Evolutionary conservation across 2,797 vertebrate species (phyloP).

Genomic region (Cyclopterus lumpus): DNA sequence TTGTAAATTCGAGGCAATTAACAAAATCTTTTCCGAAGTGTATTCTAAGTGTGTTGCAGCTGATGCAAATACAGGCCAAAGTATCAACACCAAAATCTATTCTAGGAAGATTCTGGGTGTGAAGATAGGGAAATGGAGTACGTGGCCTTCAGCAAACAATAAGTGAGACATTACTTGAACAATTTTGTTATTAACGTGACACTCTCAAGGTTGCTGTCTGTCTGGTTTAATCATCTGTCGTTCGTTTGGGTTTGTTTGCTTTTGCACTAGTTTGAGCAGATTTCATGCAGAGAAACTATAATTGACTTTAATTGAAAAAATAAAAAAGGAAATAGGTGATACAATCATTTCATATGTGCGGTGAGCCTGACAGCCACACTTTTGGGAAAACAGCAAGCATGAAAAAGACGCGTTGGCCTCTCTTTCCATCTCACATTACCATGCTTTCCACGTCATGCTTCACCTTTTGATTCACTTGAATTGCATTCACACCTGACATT

Average conservation of each 20-base stretch:
- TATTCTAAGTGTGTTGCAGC: not conserved
- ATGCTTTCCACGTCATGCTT: constrained; percentile 12
- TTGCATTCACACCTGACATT: constrained; percentile 38
- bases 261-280: not conserved
- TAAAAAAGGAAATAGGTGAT: not conserved
- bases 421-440: constrained; percentile 22
- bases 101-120: not conserved
- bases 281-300: not conserved
- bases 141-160: not conserved
- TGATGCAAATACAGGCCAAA: not conserved
- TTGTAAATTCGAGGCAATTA: not conserved
- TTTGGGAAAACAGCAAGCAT: not conserved
- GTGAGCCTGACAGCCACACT: constrained; percentile 8
- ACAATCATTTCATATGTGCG: not conserved
- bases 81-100: not conserved
- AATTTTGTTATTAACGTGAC: constrained; percentile 13
- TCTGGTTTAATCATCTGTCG: constrained; percentile 3
- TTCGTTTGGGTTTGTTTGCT: not conserved
- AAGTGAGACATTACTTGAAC: not conserved
- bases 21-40: not conserved
- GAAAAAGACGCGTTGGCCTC: not conserved
- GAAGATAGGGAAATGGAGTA: not conserved
- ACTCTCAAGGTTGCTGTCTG: not conserved
- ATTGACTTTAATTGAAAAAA: constrained; percentile 20
- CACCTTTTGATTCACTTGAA: constrained; percentile 28